Base-by-base conservation (phyloP, 2,888 invertebrate genomes). In the Drymonia ruficornis region DNA sequence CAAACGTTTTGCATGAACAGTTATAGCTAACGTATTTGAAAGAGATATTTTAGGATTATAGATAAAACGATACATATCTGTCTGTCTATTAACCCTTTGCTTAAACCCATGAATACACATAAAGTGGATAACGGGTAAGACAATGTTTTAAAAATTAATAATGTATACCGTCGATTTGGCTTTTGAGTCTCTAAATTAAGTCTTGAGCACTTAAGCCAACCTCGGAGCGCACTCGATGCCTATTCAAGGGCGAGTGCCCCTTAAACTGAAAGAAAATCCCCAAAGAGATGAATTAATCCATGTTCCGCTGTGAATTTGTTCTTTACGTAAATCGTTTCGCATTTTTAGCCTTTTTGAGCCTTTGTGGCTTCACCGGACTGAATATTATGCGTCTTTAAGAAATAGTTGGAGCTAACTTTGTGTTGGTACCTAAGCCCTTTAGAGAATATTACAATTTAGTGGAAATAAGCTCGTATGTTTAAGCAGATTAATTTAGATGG, bases 231-330 rank as follows among this genome's bases (percentile, higher is more conserved):
- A 61, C 71, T 72, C 64, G 66, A 66, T 68, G 65, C 61, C 68
- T 67, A 73, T 77, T 76, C 70, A 78, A 72, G 69, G 67, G 61
- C 60, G 69, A 78, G 70, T 65, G 72, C 65, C 71, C 65, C 65
- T 74, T 72, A 72, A 74, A 75, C 67, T 66, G 62, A 69, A 74
- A 73, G 66, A 60, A 72, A 80, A 79, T 69, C 70, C 67, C 62
- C 61, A 64, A 8, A 59, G 60, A 63, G 71, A 75, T 72, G 69
- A 78, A 77, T 78, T 74, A 74, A 79, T 76, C 71, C 72, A 54
- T 71, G 63, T 74, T 74, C 65, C 63, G 52, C 60, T 61, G 67
- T 67, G 65, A 78, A 70, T 74, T 75, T 72, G 51, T 63, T 73
- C 64, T 65, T 60, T 57, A 52, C 56, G 57, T 67, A 68, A 76